Evolutionary conservation across 2,113 vertebrate genomes (phyloP).

Genomic region (Microtus montanus): DNA sequence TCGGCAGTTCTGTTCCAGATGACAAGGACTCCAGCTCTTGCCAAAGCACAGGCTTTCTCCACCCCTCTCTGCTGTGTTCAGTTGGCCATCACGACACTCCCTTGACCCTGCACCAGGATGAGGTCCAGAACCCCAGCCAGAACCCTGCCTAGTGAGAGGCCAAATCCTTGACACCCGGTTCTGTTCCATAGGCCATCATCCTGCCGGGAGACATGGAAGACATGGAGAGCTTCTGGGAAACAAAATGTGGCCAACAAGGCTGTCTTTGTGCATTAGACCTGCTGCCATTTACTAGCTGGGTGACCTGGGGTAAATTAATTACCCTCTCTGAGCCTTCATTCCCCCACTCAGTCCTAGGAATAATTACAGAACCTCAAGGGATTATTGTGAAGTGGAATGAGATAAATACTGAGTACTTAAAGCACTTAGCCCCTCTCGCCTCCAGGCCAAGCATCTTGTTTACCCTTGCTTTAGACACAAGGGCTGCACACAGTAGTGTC

Average conservation of each 20-base stretch:
- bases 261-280: background rate
- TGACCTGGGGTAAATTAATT: background rate
- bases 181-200: background rate
- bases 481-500: fast-evolving
- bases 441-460: background rate
- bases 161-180: background rate
- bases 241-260: background rate
- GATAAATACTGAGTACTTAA: background rate
- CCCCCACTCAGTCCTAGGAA: background rate
- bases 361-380: background rate
- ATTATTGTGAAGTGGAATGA: background rate
- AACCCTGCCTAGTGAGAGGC: background rate
- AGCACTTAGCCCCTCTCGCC: background rate
- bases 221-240: background rate
- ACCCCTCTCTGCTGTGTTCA: background rate
- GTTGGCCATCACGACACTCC: too few species aligned
- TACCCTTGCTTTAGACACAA: background rate
- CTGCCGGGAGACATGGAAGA: background rate
- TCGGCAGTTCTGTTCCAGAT: background rate
- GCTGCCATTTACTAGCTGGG: background rate
- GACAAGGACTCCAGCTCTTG: background rate
- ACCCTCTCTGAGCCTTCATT: slow-evolving; percentile 21
- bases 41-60: background rate
- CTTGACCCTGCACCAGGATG: background rate
- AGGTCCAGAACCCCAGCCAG: background rate